Conservation (phyloP, 2,113 vertebrate species). For the Xiphophorus maculatus region DNA sequence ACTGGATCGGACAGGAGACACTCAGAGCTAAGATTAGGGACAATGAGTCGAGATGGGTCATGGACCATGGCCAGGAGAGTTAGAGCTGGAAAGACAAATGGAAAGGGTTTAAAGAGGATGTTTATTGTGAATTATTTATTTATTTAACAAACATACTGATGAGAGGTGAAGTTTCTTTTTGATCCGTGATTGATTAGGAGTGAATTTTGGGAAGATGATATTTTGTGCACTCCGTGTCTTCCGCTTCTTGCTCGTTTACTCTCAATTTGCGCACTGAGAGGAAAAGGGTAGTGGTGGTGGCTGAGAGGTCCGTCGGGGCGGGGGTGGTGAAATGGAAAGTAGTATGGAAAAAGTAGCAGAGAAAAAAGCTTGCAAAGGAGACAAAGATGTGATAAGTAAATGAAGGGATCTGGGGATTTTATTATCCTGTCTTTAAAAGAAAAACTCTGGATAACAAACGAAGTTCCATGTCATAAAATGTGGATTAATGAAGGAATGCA, state of each 20-base stretch:
- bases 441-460: no score
- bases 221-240: neutral
- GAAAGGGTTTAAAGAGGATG: conserved; percentile 46
- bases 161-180: conserved; percentile 41
- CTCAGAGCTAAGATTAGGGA: conserved; percentile 42
- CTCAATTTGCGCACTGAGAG: neutral
- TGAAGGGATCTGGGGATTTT: conserved; percentile 42
- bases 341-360: conserved; percentile 30
- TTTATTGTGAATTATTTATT: conserved; percentile 49
- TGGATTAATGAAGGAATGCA: no score
- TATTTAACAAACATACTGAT: conserved; percentile 52
- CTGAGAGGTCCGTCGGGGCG: neutral
- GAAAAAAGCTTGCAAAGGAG: conserved; percentile 18
- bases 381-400: conserved; percentile 45
- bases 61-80: conserved; percentile 51
- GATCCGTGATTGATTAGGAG: conserved; percentile 52
- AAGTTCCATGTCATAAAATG: no score
- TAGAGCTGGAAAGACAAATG: conserved; percentile 27
- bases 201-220: conserved; percentile 5
- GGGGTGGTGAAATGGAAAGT: neutral
- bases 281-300: conserved; percentile 24
- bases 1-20: conserved; percentile 47
- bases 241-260: conserved; percentile 10
- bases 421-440: conserved; percentile 25
- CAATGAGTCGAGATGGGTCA: conserved; percentile 52